Evolutionary conservation across 2,113 vertebrate genomes (phyloP).

Genomic region (Micronycteris hirsuta): DNA sequence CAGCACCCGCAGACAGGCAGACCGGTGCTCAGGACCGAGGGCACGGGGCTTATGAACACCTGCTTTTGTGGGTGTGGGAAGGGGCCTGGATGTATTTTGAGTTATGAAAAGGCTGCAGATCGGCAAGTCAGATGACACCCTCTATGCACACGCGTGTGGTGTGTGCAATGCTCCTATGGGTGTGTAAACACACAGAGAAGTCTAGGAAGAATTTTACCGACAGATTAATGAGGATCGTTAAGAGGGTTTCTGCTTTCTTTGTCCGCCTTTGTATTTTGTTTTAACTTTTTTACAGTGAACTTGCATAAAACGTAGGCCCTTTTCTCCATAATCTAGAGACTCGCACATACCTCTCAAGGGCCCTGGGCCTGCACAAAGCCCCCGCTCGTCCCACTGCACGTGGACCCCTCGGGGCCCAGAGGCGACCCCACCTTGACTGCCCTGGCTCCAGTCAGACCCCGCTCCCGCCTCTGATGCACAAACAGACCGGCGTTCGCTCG

Average conservation of each 20-base stretch:
- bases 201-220: not conserved
- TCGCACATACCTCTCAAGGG: not conserved
- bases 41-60: not conserved
- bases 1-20: not conserved
- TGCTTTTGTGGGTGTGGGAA: not conserved
- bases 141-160: not conserved
- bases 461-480: not conserved
- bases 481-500: rapidly evolving
- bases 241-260: not conserved
- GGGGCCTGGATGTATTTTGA: not conserved
- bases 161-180: not conserved
- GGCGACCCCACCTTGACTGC: not conserved
- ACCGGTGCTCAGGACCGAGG: not conserved
- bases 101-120: not conserved
- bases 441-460: not conserved
- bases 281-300: not conserved
- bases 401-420: too few species aligned
- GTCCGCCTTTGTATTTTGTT: not conserved
- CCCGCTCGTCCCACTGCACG: not conserved
- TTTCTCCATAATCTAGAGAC: not conserved
- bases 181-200: not conserved
- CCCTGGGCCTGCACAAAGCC: not conserved
- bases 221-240: not conserved
- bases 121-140: not conserved
- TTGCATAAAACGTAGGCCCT: not conserved